Conservation (phyloP, 2,113 vertebrate species). For the Odocoileus hemionus region DNA sequence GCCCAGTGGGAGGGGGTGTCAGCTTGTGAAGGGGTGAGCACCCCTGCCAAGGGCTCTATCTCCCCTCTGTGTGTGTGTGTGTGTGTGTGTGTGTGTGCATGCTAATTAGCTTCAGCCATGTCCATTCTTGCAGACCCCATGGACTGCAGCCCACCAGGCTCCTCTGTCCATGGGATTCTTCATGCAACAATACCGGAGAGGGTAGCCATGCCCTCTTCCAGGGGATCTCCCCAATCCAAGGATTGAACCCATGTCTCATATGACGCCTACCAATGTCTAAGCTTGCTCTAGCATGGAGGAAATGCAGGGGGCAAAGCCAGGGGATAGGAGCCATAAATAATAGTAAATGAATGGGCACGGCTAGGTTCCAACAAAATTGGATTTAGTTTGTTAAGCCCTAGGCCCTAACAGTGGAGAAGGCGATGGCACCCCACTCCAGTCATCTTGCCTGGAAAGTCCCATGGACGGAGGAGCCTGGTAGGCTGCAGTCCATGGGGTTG, state of each 20-base stretch:
- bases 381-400: background rate
- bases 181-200: background rate
- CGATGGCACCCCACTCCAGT: too few species aligned
- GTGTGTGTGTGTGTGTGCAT: background rate
- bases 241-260: background rate
- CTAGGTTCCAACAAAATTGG: background rate
- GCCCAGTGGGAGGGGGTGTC: background rate
- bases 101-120: background rate
- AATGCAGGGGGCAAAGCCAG: background rate
- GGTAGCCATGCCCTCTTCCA: background rate
- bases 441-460: too few species aligned
- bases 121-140: background rate
- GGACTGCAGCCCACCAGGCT: background rate
- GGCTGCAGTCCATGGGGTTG: too few species aligned
- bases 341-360: background rate
- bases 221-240: background rate
- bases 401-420: background rate
- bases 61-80: background rate
- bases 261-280: background rate
- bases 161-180: background rate
- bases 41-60: too few species aligned
- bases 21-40: background rate
- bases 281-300: background rate
- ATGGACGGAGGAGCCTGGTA: too few species aligned
- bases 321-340: background rate